Percentiles rank a stretch among this genome's conserved stretches.
phyloP scores from a whole-genome alignment of 1,140 invertebrate species.

The Drosophila pandora region DNA sequence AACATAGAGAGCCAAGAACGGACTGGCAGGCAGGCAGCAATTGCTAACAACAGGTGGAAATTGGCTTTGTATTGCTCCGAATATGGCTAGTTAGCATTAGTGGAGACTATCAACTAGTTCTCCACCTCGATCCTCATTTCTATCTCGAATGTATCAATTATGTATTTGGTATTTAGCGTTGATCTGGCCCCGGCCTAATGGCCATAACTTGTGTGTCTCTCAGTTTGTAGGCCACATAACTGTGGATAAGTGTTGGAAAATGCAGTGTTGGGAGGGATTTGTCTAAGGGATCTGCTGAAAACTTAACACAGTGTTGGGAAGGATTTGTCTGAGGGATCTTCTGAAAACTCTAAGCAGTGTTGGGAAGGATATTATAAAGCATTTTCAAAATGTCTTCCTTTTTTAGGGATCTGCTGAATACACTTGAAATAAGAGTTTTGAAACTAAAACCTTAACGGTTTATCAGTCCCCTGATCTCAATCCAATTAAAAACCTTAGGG shows the following conservation, averaged over 20 bases:
- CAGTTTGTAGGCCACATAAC: constrained; percentile 23
- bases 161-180: constrained; percentile 35
- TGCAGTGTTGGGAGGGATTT: constrained; percentile 5
- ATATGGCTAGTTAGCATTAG: constrained; percentile 34
- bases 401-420: too few relatives aligned
- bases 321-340: too few relatives aligned
- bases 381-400: too few relatives aligned
- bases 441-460: too few relatives aligned
- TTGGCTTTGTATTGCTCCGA: constrained; percentile 33
- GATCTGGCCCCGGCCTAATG: constrained; percentile 14
- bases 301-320: too few relatives aligned
- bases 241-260: neutral
- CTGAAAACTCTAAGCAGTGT: too few relatives aligned
- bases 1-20: constrained; percentile 11
- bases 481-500: too few relatives aligned
- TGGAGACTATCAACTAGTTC: constrained; percentile 26
- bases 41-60: constrained; percentile 28
- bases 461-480: too few relatives aligned
- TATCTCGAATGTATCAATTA: constrained; percentile 15
- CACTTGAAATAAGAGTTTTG: too few relatives aligned
- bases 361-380: too few relatives aligned
- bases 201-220: constrained; percentile 29
- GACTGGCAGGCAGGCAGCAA: constrained; percentile 1
- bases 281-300: too few relatives aligned
- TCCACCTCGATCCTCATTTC: constrained; percentile 13